Evolutionary conservation across 2,888 invertebrate species (phyloP), one percentile per base, ranked within the genome.

Genomic region (Euphydryas editha): DNA sequence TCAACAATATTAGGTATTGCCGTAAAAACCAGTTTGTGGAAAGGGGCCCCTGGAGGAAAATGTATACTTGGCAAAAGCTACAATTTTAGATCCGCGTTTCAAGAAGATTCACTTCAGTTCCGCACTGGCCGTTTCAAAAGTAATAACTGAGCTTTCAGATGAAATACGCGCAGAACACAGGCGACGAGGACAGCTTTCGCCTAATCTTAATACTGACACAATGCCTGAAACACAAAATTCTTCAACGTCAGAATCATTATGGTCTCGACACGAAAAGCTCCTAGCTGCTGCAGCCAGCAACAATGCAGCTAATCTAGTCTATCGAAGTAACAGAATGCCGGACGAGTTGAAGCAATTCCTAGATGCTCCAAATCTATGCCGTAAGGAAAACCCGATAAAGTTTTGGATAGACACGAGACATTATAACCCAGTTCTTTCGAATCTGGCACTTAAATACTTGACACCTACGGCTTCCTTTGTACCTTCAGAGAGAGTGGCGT

Each of bases 71-170:
- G 11, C 39, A 39, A 15, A 15, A 15, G 39, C 39, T 39, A 39
- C 39, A 1, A 7, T 39, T 69, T 72, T 75, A 59, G 73, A 76
- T 37, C 73, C 73, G 68, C 70, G 73, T 17, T 74, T 73, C 65
- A 74, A 76, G 69, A 70, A 70, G 69, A 71, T 73, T 54, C 72
- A 72, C 62, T 75, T 75, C 63, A 72, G 39, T 21, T 73, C 74
- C 10, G 67, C 77, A 64, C 67, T 74, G 67, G 63, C 73, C 54
- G 75, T 77, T 11, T 6, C 39, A 2, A 6, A 39, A 15, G 39
- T 11, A 15, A 10, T 39, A 39, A 15, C 39, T 15, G 15, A 39
- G 15, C 11, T 39, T 11, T 15, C 2, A 3, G 15, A 11, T 39
- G 7, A 39, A 15, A 39, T 39, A 15, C 39, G 15, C 11, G 39